Conservation (phyloP, 2,113 vertebrate genomes). For the Phaethornis superciliosus region DNA sequence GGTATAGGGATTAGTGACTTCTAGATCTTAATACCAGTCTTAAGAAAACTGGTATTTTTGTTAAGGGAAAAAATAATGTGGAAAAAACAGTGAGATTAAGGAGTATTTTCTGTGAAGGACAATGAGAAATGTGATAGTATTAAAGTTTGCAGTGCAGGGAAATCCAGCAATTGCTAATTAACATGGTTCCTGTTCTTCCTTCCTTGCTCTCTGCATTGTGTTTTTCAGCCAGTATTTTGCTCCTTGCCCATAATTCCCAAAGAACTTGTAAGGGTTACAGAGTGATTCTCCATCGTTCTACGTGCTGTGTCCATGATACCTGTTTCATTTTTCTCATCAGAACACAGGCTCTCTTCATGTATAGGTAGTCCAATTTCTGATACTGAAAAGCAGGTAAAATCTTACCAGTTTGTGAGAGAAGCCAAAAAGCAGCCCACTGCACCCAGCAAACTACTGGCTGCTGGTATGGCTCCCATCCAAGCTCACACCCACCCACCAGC, state of each 20-base stretch:
- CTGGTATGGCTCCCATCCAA: not conserved
- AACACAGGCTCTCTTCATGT: not conserved
- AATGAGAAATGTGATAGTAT: not conserved
- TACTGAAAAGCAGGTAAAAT: not conserved
- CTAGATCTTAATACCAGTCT: not conserved
- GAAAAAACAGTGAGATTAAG: not conserved
- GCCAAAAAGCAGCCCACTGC: rapidly evolving
- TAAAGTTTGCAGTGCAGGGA: not conserved
- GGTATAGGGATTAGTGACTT: not conserved
- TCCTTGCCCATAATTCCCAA: not conserved
- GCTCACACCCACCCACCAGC: rapidly evolving
- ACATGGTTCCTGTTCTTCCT: not conserved
- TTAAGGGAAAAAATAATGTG: not conserved
- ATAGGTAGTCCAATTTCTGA: not conserved
- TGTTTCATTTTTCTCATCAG: not conserved
- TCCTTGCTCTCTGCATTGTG: not conserved
- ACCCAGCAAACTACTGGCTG: not conserved
- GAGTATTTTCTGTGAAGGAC: not conserved
- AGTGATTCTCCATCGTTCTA: not conserved
- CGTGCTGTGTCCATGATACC: rapidly evolving
- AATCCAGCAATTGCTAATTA: not conserved
- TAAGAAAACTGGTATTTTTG: not conserved
- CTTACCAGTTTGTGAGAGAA: not conserved
- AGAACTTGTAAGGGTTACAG: not conserved
- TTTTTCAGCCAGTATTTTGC: not conserved